These are phyloP conservation scores for Melospiza georgiana DNA, from an alignment of 2,113 vertebrate species.

Conservation along the genomic window DNA sequence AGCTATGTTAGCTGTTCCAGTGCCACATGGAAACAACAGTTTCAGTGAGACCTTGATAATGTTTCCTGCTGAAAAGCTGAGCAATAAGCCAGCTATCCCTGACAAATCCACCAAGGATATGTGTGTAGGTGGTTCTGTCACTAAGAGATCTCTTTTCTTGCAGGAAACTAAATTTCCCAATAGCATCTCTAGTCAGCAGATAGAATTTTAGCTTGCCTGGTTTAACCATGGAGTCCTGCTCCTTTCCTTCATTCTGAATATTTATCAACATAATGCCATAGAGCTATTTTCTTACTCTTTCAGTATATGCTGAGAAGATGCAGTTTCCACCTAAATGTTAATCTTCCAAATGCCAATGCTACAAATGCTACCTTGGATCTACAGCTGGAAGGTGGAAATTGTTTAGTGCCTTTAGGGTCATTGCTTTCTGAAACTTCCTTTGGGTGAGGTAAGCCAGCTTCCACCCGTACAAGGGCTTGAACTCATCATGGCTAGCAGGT, in stretches of 20 bases:
- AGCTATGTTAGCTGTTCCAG: neutral
- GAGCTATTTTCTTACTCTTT: neutral
- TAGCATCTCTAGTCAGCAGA: neutral
- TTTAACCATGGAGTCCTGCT: neutral
- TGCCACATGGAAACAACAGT: neutral
- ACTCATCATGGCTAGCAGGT: rapidly evolving
- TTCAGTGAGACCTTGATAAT: neutral
- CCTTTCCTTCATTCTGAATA: neutral
- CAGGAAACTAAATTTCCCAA: neutral
- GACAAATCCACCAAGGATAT: neutral
- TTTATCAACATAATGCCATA: neutral
- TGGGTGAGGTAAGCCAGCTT: neutral
- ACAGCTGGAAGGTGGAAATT: neutral
- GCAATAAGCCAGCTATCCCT: neutral
- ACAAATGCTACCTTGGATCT: neutral
- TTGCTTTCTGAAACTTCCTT: neutral
- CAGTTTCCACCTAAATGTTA: neutral
- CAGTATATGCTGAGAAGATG: neutral
- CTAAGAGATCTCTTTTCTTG: neutral
- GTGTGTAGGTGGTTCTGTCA: neutral
- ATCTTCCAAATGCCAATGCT: neutral
- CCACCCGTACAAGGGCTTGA: neutral
- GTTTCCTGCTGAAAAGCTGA: neutral
- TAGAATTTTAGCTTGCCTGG: neutral
- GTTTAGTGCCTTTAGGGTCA: neutral